Percentiles rank a stretch among this genome's conserved stretches.
Conservation (phyloP, 2,888 invertebrate species). For the Polydrusus pterygomalis region DNA sequence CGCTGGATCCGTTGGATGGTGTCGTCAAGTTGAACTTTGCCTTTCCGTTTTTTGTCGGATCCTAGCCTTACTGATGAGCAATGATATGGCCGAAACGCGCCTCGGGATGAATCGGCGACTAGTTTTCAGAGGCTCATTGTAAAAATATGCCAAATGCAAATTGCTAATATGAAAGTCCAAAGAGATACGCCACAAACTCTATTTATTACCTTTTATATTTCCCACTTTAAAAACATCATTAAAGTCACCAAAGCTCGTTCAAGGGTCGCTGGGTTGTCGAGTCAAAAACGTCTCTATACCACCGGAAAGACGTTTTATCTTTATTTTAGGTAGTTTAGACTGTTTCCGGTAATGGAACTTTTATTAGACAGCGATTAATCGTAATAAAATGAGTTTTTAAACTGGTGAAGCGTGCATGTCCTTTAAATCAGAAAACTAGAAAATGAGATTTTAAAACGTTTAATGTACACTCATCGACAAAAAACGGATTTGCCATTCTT, state of each 20-base stretch:
- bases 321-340: conserved; percentile 22
- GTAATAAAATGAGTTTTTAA: conserved; percentile 24
- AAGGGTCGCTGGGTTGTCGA: conserved; percentile 14
- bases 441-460: not conserved
- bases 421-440: not conserved
- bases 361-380: conserved; percentile 27
- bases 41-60: no score
- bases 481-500: no score
- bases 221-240: conserved; percentile 18
- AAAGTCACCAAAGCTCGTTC: conserved; percentile 7
- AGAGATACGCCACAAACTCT: not conserved
- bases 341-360: conserved; percentile 25
- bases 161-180: not conserved
- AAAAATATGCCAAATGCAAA: not conserved
- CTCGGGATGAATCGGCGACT: no score
- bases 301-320: conserved; percentile 18
- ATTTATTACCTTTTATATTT: conserved; percentile 21
- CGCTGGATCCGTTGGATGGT: no score
- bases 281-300: not conserved
- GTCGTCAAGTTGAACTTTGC: no score
- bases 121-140: no score
- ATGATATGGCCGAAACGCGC: no score
- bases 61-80: no score
- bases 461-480: no score
- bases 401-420: conserved; percentile 7